Base-by-base conservation (phyloP, 2,113 vertebrate species). In the Helogale parvula region DNA sequence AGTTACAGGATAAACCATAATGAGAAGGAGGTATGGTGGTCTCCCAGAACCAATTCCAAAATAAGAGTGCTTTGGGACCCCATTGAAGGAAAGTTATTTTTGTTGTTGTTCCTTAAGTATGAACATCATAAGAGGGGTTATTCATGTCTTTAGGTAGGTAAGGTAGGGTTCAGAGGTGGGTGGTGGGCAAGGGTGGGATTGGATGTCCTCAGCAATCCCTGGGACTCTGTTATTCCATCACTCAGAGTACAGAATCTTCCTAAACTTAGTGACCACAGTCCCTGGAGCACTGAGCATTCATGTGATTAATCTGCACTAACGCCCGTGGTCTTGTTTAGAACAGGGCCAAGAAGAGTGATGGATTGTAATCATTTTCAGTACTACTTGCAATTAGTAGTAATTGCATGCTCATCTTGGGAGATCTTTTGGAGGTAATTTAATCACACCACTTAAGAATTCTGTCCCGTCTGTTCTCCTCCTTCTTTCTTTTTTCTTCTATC, bases 321-420 rank as follows among this genome's bases (percentile, higher is more conserved):
- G 35, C 85, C 85, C 47, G 1, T 47, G 65, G 92, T 88, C 82
- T 90, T 97, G 86, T 96, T 98, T 97, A 96, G 94, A 91, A 57
- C 5, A 38, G 85, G 45, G 69, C 69, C 66, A 63, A 77, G 93
- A 66, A 60, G 76, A 69, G 41, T 97, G 97, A 98, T 93, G 69
- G 88, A 95, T 97, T 35, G 50, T 83, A 38, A 66, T 90, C 96
- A 90, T 97, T 96, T 96, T 92, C 82, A 71, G 79, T 83, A 71
- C 72, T 71, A 81, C 94, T 91, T 96, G 89, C 96, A 97, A 94
- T 98, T 97, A 97, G 82, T 87, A 92, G 74, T 98, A 96, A 98
- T 96, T 93, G 86, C 79, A 45, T 80, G 54, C 91, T 93, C 92
- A 95, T 96, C 93, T 93, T 94, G 21, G 38, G 65, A 93, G 91